Base-by-base conservation (phyloP, 2,113 vertebrate species). In the Menidia beryllina region DNA sequence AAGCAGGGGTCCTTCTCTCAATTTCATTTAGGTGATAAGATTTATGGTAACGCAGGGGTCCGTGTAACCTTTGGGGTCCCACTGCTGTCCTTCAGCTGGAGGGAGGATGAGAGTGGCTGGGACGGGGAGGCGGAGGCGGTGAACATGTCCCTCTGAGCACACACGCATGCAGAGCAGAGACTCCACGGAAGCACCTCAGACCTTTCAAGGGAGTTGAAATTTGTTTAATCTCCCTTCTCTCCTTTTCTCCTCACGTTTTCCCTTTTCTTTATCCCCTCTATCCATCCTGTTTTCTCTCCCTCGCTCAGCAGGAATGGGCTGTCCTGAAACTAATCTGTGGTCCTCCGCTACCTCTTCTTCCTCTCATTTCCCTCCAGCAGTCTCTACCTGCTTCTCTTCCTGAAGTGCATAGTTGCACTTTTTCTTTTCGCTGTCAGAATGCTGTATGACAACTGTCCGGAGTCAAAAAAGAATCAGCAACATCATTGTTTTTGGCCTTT, bases 11-110 rank as follows among this genome's bases (percentile, higher is more conserved):
- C 78, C 84, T 79, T 85, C 75, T 86, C 90, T 88, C 89, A 86
- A 87, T 92, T 93, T 93, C 91, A 92, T 92, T 93, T 92, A 92
- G 90, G 87, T 90, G 91, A 90, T 92, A 87, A 88, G 91, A 94
- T 93, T 94, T 94, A 94, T 94, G 91, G 82, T 88, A 90, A 91
- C 89, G 83, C 90, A 91, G 89, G 88, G 72, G 84, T 89, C 84
- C 86, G 84, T 81, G 88, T 93, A 93, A 93, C 90, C 91, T 90
- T 50, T 84, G 72, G 78, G 90, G 85, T 87, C 84, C 77, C 52
- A 54, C 43, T 52, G 81, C 90, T 88, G 91, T 91, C 85, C 90
- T 92, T 92, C 87, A 90, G 54, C 53, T 59, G 34, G 41, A 79
- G 60, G 62, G 25, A 56, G 74, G 75, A 84, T 83, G 68, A 75